phyloP scores from a whole-genome alignment of 2,888 invertebrate species.

The Glaucopsyche alexis region DNA sequence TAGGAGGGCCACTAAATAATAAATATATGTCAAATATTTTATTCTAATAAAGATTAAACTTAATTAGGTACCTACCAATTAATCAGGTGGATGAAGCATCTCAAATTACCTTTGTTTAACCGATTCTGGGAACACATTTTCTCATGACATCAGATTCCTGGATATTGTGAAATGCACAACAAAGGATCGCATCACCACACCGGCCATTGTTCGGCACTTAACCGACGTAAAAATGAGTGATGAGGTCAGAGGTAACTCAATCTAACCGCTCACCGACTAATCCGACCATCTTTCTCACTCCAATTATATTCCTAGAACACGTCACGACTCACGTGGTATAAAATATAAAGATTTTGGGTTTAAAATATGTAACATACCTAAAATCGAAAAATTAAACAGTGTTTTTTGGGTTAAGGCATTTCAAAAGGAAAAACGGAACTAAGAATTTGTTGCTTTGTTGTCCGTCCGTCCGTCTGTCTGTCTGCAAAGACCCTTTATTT shows the following conservation, averaged over 20 bases:
- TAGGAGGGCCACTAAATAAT: too few species aligned
- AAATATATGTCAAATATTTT: too few species aligned
- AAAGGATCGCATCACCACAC: slow-evolving; percentile 42
- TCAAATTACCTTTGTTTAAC: not conserved
- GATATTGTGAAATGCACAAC: slow-evolving; percentile 36
- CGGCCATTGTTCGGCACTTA: slow-evolving; percentile 46
- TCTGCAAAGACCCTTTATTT: too few species aligned
- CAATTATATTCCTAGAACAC: slow-evolving; percentile 27
- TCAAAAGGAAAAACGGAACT: too few species aligned
- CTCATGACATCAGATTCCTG: slow-evolving; percentile 25
- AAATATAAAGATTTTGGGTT: too few species aligned
- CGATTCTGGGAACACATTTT: not conserved
- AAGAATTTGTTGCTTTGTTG: too few species aligned
- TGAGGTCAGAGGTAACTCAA: slow-evolving; percentile 62
- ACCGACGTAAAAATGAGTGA: slow-evolving; percentile 52
- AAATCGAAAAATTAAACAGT: too few species aligned
- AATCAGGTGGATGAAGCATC: slow-evolving; percentile 1
- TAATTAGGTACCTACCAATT: too few species aligned
- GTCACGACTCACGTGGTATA: not conserved
- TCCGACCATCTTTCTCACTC: slow-evolving; percentile 36
- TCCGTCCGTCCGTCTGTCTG: too few species aligned
- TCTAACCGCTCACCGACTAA: slow-evolving; percentile 49
- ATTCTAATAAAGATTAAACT: too few species aligned
- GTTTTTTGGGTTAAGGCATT: too few species aligned
- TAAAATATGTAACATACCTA: too few species aligned